These are phyloP conservation scores for Esox masquinongy DNA, from an alignment of 2,797 vertebrate genomes.

Conservation along the genomic window DNA sequence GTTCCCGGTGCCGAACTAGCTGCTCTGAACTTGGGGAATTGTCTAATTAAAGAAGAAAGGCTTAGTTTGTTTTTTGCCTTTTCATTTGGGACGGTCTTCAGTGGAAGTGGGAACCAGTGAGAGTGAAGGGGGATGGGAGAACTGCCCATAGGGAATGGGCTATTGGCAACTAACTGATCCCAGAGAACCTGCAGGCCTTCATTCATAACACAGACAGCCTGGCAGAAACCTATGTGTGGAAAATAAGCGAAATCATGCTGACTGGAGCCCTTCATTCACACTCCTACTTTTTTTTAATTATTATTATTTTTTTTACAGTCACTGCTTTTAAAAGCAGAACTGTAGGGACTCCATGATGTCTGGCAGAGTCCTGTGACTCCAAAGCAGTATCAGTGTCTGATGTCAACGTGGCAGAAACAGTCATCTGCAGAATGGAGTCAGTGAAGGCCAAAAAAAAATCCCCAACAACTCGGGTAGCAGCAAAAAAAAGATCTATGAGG, in stretches of 20 bases:
- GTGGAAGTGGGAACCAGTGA: slow-evolving; percentile 20
- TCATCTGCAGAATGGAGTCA: not conserved
- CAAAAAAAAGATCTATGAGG: slow-evolving; percentile 7
- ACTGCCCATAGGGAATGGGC: slow-evolving; percentile 23
- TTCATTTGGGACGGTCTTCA: slow-evolving; percentile 55
- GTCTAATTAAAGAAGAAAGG: slow-evolving; percentile 58
- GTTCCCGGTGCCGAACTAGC: slow-evolving; percentile 57
- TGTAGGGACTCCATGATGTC: slow-evolving; percentile 16
- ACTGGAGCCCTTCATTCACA: slow-evolving; percentile 24
- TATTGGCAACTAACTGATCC: slow-evolving; percentile 44
- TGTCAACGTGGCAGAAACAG: not conserved
- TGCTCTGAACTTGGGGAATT: slow-evolving; percentile 70
- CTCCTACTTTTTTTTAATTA: slow-evolving; percentile 45
- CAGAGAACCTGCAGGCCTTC: slow-evolving; percentile 47
- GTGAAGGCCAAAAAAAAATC: not conserved
- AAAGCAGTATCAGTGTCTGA: slow-evolving; percentile 1
- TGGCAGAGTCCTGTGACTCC: not conserved
- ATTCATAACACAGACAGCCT: slow-evolving; percentile 37
- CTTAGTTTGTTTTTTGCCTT: slow-evolving; percentile 49
- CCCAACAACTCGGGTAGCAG: not conserved
- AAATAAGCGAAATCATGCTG: slow-evolving; percentile 47
- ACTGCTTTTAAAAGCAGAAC: slow-evolving; percentile 5
- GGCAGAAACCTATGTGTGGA: slow-evolving; percentile 52
- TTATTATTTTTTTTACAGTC: slow-evolving; percentile 2
- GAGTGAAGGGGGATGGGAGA: slow-evolving; percentile 15